Evolutionary conservation across 2,797 vertebrate genomes (phyloP).

Genomic region (Decapterus maruadsi): DNA sequence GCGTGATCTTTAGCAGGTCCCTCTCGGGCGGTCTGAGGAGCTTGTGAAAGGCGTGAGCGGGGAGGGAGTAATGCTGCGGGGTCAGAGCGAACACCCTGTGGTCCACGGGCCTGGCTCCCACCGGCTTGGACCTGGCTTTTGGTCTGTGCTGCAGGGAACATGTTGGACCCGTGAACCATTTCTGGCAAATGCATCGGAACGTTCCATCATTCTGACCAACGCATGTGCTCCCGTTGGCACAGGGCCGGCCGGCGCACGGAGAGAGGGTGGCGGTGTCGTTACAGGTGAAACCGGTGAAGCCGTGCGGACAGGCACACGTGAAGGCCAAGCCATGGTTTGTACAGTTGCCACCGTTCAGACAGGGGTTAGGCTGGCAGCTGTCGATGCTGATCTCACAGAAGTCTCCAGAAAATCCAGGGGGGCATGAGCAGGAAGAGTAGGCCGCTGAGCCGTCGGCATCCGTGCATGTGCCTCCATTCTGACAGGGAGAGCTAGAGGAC

Average conservation of each 20-base stretch:
- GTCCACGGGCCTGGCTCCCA: constrained; percentile 63
- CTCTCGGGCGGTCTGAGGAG: constrained; percentile 85
- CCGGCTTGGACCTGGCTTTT: constrained; percentile 67
- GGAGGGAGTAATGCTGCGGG: constrained; percentile 83
- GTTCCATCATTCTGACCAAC: constrained; percentile 81
- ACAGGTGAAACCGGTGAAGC: constrained; percentile 89
- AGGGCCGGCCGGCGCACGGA: constrained; percentile 84
- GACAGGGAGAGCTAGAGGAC: constrained; percentile 89
- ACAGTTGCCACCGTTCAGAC: constrained; percentile 91
- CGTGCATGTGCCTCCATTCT: constrained; percentile 91
- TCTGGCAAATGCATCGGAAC: constrained; percentile 88
- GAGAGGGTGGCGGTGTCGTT: constrained; percentile 76
- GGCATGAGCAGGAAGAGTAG: constrained; percentile 89
- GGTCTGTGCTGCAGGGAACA: constrained; percentile 81
- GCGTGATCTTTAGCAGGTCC: constrained; percentile 91
- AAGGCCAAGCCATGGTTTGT: constrained; percentile 85
- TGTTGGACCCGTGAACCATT: constrained; percentile 86
- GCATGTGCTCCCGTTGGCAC: constrained; percentile 90
- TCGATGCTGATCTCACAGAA: constrained; percentile 90
- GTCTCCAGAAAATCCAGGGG: constrained; percentile 89
- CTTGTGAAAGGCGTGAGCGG: constrained; percentile 88
- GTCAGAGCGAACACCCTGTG: constrained; percentile 68
- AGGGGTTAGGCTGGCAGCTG: constrained; percentile 90
- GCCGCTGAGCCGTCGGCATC: constrained; percentile 83
- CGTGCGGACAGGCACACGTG: constrained; percentile 86